These are phyloP conservation scores for Otus sunia DNA, from an alignment of 2,113 vertebrate genomes.

Conservation along the genomic window DNA sequence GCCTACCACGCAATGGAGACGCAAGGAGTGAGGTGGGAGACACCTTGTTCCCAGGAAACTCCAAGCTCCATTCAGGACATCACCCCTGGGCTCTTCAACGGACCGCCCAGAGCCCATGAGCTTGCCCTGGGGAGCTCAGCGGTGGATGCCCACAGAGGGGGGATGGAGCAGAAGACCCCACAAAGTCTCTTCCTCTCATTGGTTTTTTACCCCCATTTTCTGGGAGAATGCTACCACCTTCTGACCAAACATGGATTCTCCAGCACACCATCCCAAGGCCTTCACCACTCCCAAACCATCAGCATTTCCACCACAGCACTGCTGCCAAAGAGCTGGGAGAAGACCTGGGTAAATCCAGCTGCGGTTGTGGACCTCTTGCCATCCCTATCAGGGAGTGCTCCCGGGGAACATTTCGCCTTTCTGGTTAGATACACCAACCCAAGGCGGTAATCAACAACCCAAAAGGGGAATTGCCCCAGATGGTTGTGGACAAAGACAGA, in stretches of 20 bases:
- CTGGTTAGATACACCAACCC: not conserved
- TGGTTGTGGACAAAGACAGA: not conserved
- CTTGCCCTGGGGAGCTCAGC: not conserved
- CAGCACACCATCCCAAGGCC: not conserved
- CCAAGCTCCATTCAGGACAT: not conserved
- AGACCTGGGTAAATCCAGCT: not conserved
- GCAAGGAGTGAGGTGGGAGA: not conserved
- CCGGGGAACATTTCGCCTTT: not conserved
- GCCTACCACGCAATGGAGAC: not conserved
- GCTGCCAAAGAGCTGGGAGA: not conserved
- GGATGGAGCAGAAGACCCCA: not conserved
- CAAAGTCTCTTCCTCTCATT: not conserved
- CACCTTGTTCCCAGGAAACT: not conserved
- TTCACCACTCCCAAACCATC: not conserved
- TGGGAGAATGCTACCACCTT: not conserved
- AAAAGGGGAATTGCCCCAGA: not conserved
- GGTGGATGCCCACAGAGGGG: not conserved
- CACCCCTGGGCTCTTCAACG: not conserved
- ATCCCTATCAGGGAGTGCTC: not conserved
- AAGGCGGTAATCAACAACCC: not conserved
- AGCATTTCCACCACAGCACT: rapidly evolving
- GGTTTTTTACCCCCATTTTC: not conserved
- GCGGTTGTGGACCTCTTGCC: rapidly evolving
- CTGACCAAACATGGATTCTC: not conserved
- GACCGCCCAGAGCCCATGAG: not conserved